These are phyloP conservation scores for Meteorus sp. DNA, from an alignment of 1,140 invertebrate genomes.

Conservation along the genomic window DNA sequence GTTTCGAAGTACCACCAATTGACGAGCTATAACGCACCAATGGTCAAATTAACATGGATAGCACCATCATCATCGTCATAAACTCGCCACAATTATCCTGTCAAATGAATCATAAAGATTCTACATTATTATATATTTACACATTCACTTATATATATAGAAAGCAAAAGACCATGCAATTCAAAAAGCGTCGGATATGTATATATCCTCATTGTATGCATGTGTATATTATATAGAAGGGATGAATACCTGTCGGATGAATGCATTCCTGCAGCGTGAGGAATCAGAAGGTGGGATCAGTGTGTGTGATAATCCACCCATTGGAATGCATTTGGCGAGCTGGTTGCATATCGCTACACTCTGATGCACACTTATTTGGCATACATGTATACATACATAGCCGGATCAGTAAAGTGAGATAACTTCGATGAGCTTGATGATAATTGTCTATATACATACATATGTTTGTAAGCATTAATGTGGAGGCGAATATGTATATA, in stretches of 20 bases:
- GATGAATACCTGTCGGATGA: constrained; percentile 4
- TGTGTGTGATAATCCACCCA: constrained; percentile 54
- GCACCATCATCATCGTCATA: constrained; percentile 14
- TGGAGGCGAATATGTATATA: too few species aligned
- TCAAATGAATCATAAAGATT: background rate
- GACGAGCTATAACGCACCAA: too few species aligned
- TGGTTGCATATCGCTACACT: background rate
- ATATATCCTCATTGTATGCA: too few species aligned
- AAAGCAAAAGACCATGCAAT: too few species aligned
- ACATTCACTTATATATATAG: too few species aligned
- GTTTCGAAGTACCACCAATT: too few species aligned
- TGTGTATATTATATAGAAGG: too few species aligned
- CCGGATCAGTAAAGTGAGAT: too few species aligned
- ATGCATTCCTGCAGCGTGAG: constrained; percentile 40
- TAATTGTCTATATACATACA: too few species aligned
- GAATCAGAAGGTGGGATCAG: constrained; percentile 50
- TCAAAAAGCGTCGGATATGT: too few species aligned
- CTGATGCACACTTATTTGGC: background rate
- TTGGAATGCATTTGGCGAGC: constrained; percentile 45
- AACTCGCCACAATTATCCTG: background rate
- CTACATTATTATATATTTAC: background rate
- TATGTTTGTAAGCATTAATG: too few species aligned
- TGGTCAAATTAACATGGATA: constrained; percentile 3
- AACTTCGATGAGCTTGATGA: too few species aligned
- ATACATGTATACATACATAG: background rate